A percentile compares a stretch with the other conserved stretches of the same genome.
phyloP scores from a whole-genome alignment of 2,888 invertebrate species.

The Protonemura montana region DNA sequence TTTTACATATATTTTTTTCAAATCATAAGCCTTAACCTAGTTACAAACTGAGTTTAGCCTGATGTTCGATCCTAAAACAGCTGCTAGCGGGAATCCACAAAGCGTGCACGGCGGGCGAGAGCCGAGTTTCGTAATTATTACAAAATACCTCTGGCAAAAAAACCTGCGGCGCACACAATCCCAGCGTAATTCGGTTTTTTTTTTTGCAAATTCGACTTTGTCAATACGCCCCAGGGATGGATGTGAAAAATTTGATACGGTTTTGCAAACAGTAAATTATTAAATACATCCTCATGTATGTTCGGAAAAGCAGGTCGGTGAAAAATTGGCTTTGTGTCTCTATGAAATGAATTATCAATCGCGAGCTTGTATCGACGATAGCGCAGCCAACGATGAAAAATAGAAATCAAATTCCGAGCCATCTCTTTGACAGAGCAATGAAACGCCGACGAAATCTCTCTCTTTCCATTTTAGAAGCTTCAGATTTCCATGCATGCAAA shows the following conservation, averaged over 20 bases:
- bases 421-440: background rate
- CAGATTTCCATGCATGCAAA: too few species aligned
- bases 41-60: too few species aligned
- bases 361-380: background rate
- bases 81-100: too few species aligned
- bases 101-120: too few species aligned
- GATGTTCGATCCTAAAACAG: too few species aligned
- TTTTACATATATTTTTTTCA: too few species aligned
- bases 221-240: background rate
- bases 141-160: background rate
- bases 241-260: background rate
- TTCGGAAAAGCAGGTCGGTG: background rate
- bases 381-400: slow-evolving; percentile 5
- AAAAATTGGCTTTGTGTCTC: background rate
- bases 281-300: background rate
- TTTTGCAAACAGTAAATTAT: background rate
- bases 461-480: background rate
- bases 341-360: background rate
- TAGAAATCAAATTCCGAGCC: background rate
- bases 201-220: background rate
- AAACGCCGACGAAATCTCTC: background rate
- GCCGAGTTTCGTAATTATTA: background rate
- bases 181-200: background rate
- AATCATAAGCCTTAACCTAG: too few species aligned
- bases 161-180: background rate